Conservation (phyloP, 53 echinoderm and acorn worm genomes). For the Astropecten irregularis region DNA sequence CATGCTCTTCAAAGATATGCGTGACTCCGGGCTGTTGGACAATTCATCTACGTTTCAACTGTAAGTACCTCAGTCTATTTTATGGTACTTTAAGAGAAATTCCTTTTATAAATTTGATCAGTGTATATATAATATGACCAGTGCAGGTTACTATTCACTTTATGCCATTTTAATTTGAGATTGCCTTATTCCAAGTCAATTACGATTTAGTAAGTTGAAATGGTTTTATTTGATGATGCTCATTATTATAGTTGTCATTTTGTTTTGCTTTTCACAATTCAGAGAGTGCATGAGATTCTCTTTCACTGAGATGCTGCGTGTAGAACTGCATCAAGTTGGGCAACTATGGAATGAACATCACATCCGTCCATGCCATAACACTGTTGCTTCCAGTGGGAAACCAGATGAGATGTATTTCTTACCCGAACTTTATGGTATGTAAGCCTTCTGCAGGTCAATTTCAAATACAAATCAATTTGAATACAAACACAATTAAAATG, state of each 20-base stretch:
- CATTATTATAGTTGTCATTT: slow-evolving; percentile 3
- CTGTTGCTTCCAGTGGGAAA: slow-evolving; percentile 18
- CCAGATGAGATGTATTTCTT: slow-evolving; percentile 58
- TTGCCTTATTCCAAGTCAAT: too few species aligned
- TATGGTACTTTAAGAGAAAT: not conserved
- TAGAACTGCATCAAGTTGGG: slow-evolving; percentile 20
- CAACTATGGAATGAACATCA: slow-evolving; percentile 57
- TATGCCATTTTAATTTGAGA: too few species aligned
- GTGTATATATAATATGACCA: too few species aligned
- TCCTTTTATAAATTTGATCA: not conserved
- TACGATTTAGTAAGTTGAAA: too few species aligned
- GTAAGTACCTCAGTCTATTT: slow-evolving; percentile 4
- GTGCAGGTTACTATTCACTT: too few species aligned
- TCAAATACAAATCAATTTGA: not conserved
- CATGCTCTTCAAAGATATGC: slow-evolving; percentile 57
- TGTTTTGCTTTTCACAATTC: not conserved
- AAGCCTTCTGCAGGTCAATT: too few species aligned
- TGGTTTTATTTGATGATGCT: too few species aligned
- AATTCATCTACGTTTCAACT: slow-evolving; percentile 18
- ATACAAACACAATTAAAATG: not conserved
- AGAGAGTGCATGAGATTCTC: slow-evolving; percentile 31
- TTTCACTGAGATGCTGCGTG: slow-evolving; percentile 27
- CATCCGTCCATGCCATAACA: slow-evolving; percentile 48
- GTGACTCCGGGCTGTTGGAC: slow-evolving; percentile 44
- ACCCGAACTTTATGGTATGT: slow-evolving; percentile 44